These are phyloP conservation scores for Mythimna ferrago DNA, from an alignment of 2,888 invertebrate species.

Conservation along the genomic window DNA sequence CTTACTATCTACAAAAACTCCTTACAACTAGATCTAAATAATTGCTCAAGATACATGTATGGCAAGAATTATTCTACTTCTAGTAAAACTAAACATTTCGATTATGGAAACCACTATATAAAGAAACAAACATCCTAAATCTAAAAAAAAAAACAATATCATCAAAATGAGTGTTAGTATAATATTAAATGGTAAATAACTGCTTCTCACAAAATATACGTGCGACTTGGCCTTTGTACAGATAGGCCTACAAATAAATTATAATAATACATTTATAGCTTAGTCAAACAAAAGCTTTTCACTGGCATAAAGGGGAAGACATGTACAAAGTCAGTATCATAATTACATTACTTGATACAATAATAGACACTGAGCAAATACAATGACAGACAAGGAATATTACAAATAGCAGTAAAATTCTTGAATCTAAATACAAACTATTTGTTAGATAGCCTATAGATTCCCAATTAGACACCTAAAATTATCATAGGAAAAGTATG, in stretches of 20 bases:
- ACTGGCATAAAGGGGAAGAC: background rate
- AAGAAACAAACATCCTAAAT: background rate
- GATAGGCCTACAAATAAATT: background rate
- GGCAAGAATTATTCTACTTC: slow-evolving; percentile 22
- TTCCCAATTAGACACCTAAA: background rate
- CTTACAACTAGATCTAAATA: slow-evolving; percentile 1
- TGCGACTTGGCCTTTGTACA: background rate
- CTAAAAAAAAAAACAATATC: background rate
- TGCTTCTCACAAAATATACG: background rate
- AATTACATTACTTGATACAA: background rate
- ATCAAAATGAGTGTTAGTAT: background rate
- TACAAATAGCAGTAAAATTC: background rate
- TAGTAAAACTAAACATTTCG: background rate
- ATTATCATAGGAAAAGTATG: background rate
- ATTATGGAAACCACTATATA: slow-evolving; percentile 2
- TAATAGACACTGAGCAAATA: slow-evolving; percentile 10
- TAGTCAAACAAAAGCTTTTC: slow-evolving; percentile 14
- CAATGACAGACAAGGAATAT: slow-evolving; percentile 4
- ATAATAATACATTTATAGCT: slow-evolving; percentile 3
- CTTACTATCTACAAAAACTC: slow-evolving; percentile 12
- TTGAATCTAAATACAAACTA: slow-evolving; percentile 12
- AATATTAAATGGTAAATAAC: background rate
- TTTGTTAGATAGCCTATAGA: background rate
- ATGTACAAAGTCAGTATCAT: slow-evolving; percentile 5
- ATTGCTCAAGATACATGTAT: slow-evolving; percentile 18